These are phyloP conservation scores for Megastigmus dorsalis DNA, from an alignment of 2,888 invertebrate genomes.

Conservation along the genomic window DNA sequence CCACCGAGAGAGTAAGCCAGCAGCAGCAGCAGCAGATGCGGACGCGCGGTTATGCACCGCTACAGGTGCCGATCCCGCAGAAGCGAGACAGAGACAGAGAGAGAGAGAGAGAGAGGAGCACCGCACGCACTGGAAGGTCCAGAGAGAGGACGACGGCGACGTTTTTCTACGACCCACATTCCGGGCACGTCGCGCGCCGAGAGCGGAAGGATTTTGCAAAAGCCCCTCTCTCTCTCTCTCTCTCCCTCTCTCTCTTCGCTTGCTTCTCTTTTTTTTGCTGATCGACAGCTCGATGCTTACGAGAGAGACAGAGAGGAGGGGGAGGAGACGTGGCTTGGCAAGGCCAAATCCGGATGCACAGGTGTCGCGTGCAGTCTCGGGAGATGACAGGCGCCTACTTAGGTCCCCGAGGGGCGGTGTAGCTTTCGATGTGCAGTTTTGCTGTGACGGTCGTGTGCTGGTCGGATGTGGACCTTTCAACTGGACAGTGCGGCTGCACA, in stretches of 20 bases:
- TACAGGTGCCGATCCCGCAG: constrained; percentile 63
- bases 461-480: too few species aligned
- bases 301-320: too few species aligned
- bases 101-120: constrained; percentile 41
- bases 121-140: constrained; percentile 1
- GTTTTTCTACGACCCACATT: constrained; percentile 68
- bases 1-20: too few species aligned
- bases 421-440: too few species aligned
- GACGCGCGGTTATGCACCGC: constrained; percentile 68
- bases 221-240: constrained; percentile 60
- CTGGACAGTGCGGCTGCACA: too few species aligned
- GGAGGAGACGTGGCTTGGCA: too few species aligned
- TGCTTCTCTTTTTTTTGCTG: neutral
- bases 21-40: constrained; percentile 63
- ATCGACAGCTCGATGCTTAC: constrained; percentile 14
- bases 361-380: too few species aligned
- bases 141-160: constrained; percentile 49
- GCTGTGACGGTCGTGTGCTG: too few species aligned
- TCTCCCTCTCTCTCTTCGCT: neutral
- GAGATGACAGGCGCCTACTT: too few species aligned
- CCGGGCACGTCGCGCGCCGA: constrained; percentile 64
- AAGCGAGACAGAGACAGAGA: constrained; percentile 25
- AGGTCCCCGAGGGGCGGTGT: too few species aligned
- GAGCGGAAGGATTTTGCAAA: constrained; percentile 61
- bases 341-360: too few species aligned